phyloP scores from a whole-genome alignment of 2,113 vertebrate genomes.

The Cottus gobio region DNA sequence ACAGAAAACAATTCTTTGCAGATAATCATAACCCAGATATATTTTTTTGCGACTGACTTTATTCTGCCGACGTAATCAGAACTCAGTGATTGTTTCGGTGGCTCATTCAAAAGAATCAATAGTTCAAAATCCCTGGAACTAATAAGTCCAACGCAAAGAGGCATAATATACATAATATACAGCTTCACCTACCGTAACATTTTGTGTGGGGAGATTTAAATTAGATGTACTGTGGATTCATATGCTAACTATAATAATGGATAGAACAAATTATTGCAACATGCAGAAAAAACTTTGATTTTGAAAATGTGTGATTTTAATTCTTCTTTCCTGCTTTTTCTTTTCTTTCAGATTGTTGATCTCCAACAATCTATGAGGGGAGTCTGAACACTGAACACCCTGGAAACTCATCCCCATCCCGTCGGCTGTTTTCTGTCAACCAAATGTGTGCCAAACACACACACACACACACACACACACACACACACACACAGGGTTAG shows the following conservation, averaged over 20 bases:
- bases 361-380: constrained; percentile 22
- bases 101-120: constrained; percentile 20
- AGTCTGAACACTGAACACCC: constrained; percentile 53
- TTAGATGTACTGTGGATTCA: not conserved
- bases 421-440: constrained; percentile 74
- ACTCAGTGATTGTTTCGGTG: constrained; percentile 15
- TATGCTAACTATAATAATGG: not conserved
- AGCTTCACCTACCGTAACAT: not conserved
- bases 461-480: constrained; percentile 25
- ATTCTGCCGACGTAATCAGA: not conserved
- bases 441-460: constrained; percentile 82
- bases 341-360: constrained; percentile 77
- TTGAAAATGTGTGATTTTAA: not conserved
- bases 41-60: constrained; percentile 9
- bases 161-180: constrained; percentile 14
- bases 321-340: constrained; percentile 8
- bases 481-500: constrained; percentile 39
- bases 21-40: not conserved
- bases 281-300: not conserved
- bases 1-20: not conserved
- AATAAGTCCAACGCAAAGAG: constrained; percentile 27
- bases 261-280: not conserved
- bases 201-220: not conserved
- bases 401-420: constrained; percentile 62
- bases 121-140: constrained; percentile 21